A percentile compares a stretch with the other conserved stretches of the same genome.
These are phyloP conservation scores for Bostrychus sinensis DNA, from an alignment of 2,113 vertebrate species.

Conservation along the genomic window DNA sequence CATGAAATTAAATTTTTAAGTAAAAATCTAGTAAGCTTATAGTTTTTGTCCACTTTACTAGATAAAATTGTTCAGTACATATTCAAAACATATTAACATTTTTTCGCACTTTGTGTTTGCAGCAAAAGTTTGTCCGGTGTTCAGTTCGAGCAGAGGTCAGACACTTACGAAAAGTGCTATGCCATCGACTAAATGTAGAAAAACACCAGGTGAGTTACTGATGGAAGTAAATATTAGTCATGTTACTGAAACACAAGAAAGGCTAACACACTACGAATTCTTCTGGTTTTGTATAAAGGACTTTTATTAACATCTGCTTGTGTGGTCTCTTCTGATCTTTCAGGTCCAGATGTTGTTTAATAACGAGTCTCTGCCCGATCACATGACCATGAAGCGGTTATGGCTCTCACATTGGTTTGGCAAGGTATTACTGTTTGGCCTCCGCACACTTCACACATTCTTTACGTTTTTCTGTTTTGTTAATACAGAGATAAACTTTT, in stretches of 20 bases:
- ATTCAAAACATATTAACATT: background rate
- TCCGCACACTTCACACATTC: constrained; percentile 36
- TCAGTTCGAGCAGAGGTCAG: constrained; percentile 92
- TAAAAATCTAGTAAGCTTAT: too few relatives aligned
- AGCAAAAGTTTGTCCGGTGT: constrained; percentile 96
- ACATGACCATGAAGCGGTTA: constrained; percentile 86
- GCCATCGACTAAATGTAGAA: constrained; percentile 88
- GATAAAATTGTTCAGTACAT: too few relatives aligned
- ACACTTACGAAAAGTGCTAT: constrained; percentile 91
- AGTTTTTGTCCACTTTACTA: too few relatives aligned
- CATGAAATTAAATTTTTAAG: too few relatives aligned
- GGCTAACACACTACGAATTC: background rate
- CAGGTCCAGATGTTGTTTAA: constrained; percentile 86
- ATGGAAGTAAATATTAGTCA: background rate
- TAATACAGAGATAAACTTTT: background rate
- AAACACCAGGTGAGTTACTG: constrained; percentile 84
- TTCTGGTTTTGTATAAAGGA: background rate
- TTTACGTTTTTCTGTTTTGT: constrained; percentile 15
- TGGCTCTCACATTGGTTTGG: constrained; percentile 86
- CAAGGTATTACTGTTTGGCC: constrained; percentile 71
- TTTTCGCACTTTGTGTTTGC: constrained; percentile 38
- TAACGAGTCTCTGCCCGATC: constrained; percentile 83
- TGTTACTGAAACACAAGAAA: background rate
- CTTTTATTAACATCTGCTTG: constrained; percentile 36
- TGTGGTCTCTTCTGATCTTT: constrained; percentile 41